Conservation (phyloP, 2,888 invertebrate genomes). For the Gari tellinella region DNA sequence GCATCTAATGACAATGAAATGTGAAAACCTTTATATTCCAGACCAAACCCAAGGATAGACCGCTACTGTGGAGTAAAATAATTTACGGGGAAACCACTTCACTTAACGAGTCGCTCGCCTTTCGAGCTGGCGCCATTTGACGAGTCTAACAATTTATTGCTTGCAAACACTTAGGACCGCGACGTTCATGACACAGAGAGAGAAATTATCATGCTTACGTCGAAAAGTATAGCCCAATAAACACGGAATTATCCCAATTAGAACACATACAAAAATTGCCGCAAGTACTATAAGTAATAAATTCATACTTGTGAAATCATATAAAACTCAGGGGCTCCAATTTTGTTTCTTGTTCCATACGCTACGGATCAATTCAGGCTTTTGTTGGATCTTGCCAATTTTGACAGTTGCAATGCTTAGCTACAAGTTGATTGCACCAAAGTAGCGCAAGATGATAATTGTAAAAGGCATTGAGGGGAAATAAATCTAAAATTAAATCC, state of each 20-base stretch:
- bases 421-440: no score
- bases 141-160: conserved; percentile 46
- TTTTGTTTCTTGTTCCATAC: not conserved
- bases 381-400: no score
- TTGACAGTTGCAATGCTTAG: no score
- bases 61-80: conserved; percentile 39
- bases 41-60: not conserved
- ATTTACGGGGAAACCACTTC: conserved; percentile 41
- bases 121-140: conserved; percentile 56
- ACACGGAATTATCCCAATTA: conserved; percentile 44
- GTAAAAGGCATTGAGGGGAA: no score
- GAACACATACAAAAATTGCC: conserved; percentile 14
- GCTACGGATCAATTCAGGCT: no score
- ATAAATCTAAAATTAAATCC: no score
- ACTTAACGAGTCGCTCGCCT: conserved; percentile 29
- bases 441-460: no score
- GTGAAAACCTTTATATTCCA: no score
- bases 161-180: conserved; percentile 31
- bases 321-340: conserved; percentile 9
- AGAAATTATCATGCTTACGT: conserved; percentile 45
- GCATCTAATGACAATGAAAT: no score
- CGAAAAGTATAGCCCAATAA: conserved; percentile 38
- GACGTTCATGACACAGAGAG: conserved; percentile 27
- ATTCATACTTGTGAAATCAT: conserved; percentile 6
- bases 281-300: conserved; percentile 5